These are phyloP conservation scores for Pitta sordida DNA, from an alignment of 2,113 vertebrate species.

Conservation along the genomic window DNA sequence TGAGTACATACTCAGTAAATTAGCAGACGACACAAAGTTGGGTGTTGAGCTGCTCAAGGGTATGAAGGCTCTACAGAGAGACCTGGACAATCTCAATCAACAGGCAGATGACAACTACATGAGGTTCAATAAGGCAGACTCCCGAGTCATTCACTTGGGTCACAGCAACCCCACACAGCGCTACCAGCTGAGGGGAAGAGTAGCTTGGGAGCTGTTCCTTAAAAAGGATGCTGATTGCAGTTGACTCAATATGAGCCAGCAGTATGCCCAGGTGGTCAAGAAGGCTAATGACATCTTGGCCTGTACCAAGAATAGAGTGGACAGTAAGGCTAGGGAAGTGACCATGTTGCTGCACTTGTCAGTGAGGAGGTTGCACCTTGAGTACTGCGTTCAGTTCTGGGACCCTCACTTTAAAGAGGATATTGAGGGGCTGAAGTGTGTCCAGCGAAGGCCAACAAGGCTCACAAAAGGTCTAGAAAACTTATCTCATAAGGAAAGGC, in stretches of 20 bases:
- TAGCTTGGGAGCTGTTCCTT: neutral
- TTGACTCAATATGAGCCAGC: neutral
- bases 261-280: neutral
- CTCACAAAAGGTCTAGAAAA: neutral
- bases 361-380: neutral
- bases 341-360: neutral
- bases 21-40: neutral
- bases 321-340: neutral
- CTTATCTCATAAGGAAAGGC: neutral
- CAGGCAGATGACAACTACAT: neutral
- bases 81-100: neutral
- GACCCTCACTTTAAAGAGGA: neutral
- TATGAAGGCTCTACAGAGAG: neutral
- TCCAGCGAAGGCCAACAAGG: neutral
- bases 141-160: neutral
- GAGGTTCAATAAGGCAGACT: neutral
- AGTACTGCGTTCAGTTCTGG: neutral
- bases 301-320: neutral
- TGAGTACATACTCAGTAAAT: neutral
- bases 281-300: neutral
- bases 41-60: neutral
- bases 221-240: neutral
- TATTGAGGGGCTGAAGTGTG: neutral
- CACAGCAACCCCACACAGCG: neutral
- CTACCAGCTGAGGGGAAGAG: neutral